Percentiles rank a stretch among this genome's conserved stretches.
phyloP scores from a whole-genome alignment of 2,797 vertebrate genomes.

The Todus mexicanus region DNA sequence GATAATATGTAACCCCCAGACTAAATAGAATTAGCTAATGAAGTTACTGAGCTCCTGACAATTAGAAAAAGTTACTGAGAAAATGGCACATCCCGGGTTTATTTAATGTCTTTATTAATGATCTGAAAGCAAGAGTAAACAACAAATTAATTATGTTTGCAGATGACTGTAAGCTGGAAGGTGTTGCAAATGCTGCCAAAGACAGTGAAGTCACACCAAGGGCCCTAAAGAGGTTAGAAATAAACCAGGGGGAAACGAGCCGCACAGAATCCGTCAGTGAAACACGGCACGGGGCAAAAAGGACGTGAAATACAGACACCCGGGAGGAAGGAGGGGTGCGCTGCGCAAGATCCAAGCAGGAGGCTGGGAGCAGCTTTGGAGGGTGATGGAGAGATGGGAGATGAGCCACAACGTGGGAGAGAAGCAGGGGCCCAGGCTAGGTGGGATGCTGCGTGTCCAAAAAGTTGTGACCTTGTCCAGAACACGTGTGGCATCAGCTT shows the following conservation, averaged over 20 bases:
- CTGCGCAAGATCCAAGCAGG: background rate
- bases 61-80: constrained; percentile 44
- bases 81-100: constrained; percentile 28
- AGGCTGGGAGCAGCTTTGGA: background rate
- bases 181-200: background rate
- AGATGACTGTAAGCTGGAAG: constrained; percentile 20
- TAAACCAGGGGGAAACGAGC: background rate
- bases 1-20: constrained; percentile 34
- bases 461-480: background rate
- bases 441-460: background rate
- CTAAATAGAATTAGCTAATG: constrained; percentile 61
- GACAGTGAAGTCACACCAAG: background rate
- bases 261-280: background rate
- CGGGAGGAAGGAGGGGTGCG: background rate
- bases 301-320: background rate
- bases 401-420: accelerated
- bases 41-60: constrained; percentile 38
- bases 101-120: constrained; percentile 71
- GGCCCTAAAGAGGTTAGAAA: constrained; percentile 3
- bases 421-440: background rate
- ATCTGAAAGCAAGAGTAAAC: constrained; percentile 52
- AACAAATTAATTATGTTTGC: constrained; percentile 67
- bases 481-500: accelerated
- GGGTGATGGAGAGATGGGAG: background rate
- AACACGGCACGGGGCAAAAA: accelerated